These are phyloP conservation scores for Chloebia gouldiae DNA, from an alignment of 2,113 vertebrate species.

Conservation along the genomic window DNA sequence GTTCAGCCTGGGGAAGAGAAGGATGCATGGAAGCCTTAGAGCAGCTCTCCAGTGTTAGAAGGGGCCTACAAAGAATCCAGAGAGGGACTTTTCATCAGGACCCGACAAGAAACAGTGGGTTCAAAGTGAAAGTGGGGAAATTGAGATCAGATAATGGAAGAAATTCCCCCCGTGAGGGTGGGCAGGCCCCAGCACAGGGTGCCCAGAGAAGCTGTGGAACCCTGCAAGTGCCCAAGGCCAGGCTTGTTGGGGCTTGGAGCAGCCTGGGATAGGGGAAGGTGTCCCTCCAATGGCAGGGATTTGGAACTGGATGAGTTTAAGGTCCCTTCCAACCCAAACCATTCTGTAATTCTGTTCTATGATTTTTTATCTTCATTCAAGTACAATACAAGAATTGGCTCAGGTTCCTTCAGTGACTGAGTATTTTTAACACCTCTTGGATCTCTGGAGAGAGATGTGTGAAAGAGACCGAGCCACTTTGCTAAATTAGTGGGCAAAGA, in stretches of 20 bases:
- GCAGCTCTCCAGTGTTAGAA: neutral
- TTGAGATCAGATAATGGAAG: neutral
- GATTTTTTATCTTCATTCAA: neutral
- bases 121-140: neutral
- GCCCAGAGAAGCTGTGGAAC: neutral
- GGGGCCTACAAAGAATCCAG: neutral
- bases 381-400: neutral
- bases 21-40: neutral
- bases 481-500: neutral
- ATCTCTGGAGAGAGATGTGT: neutral
- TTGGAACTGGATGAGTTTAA: neutral
- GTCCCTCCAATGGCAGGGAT: neutral
- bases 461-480: neutral
- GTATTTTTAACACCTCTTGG: neutral
- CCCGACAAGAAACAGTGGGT: neutral
- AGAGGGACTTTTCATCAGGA: neutral
- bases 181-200: accelerated
- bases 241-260: accelerated
- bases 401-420: neutral
- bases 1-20: neutral
- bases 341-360: neutral
- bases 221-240: neutral
- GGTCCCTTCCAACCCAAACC: neutral
- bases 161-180: neutral
- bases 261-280: accelerated